phyloP scores from a whole-genome alignment of 2,888 invertebrate genomes.

The Gasteruption jaculator region DNA sequence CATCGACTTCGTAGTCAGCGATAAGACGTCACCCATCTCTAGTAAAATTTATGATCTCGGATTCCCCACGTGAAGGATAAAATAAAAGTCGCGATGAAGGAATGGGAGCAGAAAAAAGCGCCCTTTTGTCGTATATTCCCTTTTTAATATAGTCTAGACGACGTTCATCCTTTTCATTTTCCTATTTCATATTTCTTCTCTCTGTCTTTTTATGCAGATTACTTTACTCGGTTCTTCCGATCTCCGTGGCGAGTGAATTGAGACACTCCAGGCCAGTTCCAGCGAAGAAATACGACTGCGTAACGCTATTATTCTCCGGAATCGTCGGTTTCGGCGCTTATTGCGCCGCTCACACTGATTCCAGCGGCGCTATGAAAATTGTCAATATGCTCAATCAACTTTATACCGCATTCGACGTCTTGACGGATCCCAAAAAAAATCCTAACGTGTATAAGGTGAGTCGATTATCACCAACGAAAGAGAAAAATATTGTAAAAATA shows the following conservation, averaged over 20 bases:
- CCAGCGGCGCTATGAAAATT: constrained; percentile 92
- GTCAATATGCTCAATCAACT: constrained; percentile 89
- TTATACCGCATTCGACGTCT: constrained; percentile 89
- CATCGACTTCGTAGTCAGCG: too few relatives aligned
- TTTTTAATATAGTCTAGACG: neutral
- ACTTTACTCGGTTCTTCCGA: constrained; percentile 89
- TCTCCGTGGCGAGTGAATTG: constrained; percentile 91
- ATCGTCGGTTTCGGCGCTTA: constrained; percentile 89
- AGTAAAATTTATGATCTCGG: too few relatives aligned
- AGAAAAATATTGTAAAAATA: too few relatives aligned
- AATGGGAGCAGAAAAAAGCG: too few relatives aligned
- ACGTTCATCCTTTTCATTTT: neutral
- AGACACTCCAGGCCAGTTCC: constrained; percentile 89
- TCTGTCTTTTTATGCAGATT: constrained; percentile 57
- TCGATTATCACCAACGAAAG: too few relatives aligned
- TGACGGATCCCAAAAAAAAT: constrained; percentile 88
- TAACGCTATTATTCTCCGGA: constrained; percentile 91
- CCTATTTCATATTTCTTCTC: too few relatives aligned
- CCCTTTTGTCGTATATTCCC: too few relatives aligned
- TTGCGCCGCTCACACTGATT: constrained; percentile 86
- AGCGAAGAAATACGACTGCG: constrained; percentile 82
- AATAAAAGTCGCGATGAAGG: too few relatives aligned
- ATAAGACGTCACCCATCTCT: too few relatives aligned
- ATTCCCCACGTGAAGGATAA: too few relatives aligned
- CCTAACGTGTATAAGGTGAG: constrained; percentile 91